Evolutionary conservation across 2,888 invertebrate genomes (phyloP), one percentile per base, ranked within the genome.

Genomic region (Leptopilina syphax): DNA sequence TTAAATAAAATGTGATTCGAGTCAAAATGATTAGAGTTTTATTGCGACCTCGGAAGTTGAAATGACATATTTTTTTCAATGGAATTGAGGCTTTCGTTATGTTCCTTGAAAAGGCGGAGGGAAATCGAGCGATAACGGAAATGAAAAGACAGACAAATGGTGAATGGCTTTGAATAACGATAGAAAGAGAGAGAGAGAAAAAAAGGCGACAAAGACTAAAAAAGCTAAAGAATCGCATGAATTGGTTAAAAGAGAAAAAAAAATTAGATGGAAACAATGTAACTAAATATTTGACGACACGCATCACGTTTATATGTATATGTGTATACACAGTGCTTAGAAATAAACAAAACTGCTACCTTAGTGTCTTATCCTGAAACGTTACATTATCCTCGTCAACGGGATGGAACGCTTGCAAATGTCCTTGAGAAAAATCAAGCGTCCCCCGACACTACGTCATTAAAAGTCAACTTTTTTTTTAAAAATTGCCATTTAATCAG

Each of bases 311-410:
- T 34, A 34, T 3, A 34, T 34, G 0, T 34, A 1, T 34, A 34
- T 34, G 2, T 34, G 4, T 84, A 84, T 78, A 82, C 79, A 83
- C 82, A 79, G 70, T 73, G 85, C 73, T 82, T 83, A 83, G 86
- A 84, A 84, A 86, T 86, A 87, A 88, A 86, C 86, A 85, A 34
- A 34, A 82, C 83, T 81, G 79, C 82, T 84, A 80, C 8, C 44
- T 81, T 83, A 81, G 82, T 83, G 83, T 86, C 86, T 88, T 88
- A 87, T 89, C 88, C 89, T 89, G 89, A 84, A 89, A 89, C 87
- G 85, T 85, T 88, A 88, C 83, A 91, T 92, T 92, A 92, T 91
- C 90, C 90, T 88, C 91, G 88, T 87, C 91, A 92, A 89, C 91
- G 91, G 90, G 88, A 90, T 88, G 91, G 91, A 92, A 91, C 91